Base-by-base conservation (phyloP, 30 jellyfish, hydroid and myxozoan species). In the Catostylus mosaicus region DNA sequence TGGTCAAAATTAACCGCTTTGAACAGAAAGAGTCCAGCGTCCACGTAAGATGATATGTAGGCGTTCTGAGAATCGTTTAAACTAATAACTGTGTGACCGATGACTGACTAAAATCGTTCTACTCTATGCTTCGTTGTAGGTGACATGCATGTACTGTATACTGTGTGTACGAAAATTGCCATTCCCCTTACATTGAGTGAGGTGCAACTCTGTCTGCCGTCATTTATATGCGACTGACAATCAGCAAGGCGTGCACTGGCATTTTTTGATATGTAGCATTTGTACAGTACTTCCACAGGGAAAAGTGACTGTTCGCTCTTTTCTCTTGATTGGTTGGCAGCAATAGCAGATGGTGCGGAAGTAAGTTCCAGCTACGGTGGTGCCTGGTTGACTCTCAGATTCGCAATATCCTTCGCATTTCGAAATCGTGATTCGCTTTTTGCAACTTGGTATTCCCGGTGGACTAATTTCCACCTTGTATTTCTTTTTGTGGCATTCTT, bases 321-420 rank as follows among this genome's bases (percentile, higher is more conserved):
- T 80, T 59, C 38, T 57, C 0, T 45, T 36, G 30, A 31, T 70
- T 26, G 97, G 96, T 67, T 74, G 88, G 82, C 97, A 90, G 34
- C 97, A 90, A 22, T 37, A 66, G 82, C 97, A 90, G 31, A 48
- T 48, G 10, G 61, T 48, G 50, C 84, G 75, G 75, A 92, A 90
- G 29, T 67, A 52, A 5, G 54, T 63, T 54, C 90, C 94, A 31
- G 33, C 64, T 11, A 23, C 66, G 12, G 83, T 26, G 24, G 50
- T 47, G 10, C 57, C 80, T 26, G 96, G 96, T 16, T 52, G 57
- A 31, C 93, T 75, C 48, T 26, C 54, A 35, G 93, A 83, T n/a
- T 62, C 45, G 57, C 97, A 90, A 50, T 29, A 78, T 2, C 97
- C 97, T 56, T 85, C 97, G 50, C 97, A 90, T 66, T 83, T 84